A percentile compares a stretch with the other conserved stretches of the same genome.
These are phyloP conservation scores for Ammodramus savannarum DNA, from an alignment of 2,113 vertebrate species.

Conservation along the genomic window DNA sequence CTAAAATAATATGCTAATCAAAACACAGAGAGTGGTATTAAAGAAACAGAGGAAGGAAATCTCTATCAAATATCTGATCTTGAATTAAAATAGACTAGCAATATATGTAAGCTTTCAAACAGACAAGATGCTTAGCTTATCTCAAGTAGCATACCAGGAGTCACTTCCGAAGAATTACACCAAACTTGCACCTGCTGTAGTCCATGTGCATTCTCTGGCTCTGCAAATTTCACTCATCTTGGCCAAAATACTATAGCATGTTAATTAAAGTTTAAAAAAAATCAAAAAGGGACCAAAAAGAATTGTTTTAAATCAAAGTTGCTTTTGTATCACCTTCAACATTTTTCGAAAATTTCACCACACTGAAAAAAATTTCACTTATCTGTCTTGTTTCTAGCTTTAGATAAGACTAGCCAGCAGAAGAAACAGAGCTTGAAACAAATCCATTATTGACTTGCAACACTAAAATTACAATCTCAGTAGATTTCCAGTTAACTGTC, in stretches of 20 bases:
- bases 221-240: neutral
- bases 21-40: neutral
- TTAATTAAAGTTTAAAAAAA: neutral
- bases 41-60: slow-evolving; percentile 4
- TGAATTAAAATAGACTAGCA: neutral
- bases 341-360: neutral
- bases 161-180: neutral
- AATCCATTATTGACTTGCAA: neutral
- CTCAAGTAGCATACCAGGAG: neutral
- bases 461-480: neutral
- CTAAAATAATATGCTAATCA: neutral
- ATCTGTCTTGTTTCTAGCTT: neutral
- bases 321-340: neutral
- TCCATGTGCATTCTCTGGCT: neutral
- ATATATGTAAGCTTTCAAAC: neutral
- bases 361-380: neutral
- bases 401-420: neutral
- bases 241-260: neutral
- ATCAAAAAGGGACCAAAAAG: neutral
- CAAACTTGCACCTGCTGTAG: neutral
- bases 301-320: neutral
- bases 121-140: neutral
- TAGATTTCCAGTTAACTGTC: neutral
- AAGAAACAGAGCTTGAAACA: neutral
- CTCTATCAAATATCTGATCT: neutral